A percentile compares a stretch with the other conserved stretches of the same genome.
Conservation (phyloP, 2,113 vertebrate species). For the Lutjanus erythropterus region DNA sequence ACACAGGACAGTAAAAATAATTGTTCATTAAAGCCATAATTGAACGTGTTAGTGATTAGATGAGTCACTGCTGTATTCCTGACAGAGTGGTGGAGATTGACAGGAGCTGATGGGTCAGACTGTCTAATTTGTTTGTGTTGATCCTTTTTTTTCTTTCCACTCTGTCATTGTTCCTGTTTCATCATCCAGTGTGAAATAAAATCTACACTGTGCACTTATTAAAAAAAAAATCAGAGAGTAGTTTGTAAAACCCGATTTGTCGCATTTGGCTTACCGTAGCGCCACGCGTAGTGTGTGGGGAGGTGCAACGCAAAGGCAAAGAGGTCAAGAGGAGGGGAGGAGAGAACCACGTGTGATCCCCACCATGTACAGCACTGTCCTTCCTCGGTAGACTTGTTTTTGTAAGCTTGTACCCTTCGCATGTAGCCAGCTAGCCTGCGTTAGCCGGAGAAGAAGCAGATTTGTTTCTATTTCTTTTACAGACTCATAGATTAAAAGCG, state of each 20-base stretch:
- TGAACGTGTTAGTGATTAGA: no score
- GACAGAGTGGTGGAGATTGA: neutral
- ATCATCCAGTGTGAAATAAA: neutral
- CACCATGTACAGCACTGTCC: slow-evolving; percentile 81
- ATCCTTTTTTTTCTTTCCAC: neutral
- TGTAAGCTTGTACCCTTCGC: slow-evolving; percentile 78
- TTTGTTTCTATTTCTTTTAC: slow-evolving; percentile 19
- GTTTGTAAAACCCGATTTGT: slow-evolving; percentile 24
- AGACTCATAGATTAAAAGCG: slow-evolving; percentile 38
- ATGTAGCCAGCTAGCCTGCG: slow-evolving; percentile 69
- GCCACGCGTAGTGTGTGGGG: slow-evolving; percentile 65
- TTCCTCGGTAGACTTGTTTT: slow-evolving; percentile 84
- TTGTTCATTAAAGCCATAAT: no score
- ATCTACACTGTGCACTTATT: no score
- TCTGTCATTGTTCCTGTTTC: neutral
- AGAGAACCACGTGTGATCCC: slow-evolving; percentile 84
- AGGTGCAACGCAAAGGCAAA: slow-evolving; percentile 85
- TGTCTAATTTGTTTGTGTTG: neutral
- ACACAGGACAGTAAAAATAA: no score
- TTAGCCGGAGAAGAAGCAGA: slow-evolving; percentile 60
- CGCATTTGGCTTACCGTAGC: slow-evolving; percentile 77
- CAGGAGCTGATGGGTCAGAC: slow-evolving; percentile 11
- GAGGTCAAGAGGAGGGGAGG: slow-evolving; percentile 88
- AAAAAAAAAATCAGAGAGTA: neutral
- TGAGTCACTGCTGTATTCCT: neutral